Percentiles rank a stretch among this genome's conserved stretches.
phyloP scores from a whole-genome alignment of 1,140 invertebrate species.

The Drusus annulatus region DNA sequence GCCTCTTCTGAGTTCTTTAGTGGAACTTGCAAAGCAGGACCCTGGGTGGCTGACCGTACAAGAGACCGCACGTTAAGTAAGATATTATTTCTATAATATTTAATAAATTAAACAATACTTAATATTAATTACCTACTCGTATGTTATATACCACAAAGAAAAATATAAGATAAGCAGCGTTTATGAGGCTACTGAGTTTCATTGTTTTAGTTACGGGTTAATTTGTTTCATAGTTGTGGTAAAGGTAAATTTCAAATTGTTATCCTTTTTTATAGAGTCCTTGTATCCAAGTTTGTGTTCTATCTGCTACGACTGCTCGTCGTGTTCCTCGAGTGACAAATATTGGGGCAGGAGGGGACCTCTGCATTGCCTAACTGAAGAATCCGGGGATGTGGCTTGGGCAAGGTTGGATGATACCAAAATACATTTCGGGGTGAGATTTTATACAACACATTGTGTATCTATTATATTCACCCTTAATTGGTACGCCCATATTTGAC shows the following conservation, averaged over 20 bases:
- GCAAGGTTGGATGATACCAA: conserved; percentile 77
- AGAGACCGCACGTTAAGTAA: conserved; percentile 81
- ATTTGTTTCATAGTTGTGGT: neutral
- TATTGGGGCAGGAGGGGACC: conserved; percentile 87
- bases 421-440: conserved; percentile 76
- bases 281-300: conserved; percentile 81
- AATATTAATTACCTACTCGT: no score
- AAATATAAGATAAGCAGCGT: no score
- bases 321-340: conserved; percentile 80
- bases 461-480: no score
- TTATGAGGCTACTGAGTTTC: no score
- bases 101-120: no score
- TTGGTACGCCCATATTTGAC: no score
- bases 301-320: conserved; percentile 75
- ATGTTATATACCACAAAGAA: neutral
- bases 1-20: conserved; percentile 80
- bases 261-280: conserved; percentile 70
- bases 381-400: conserved; percentile 86
- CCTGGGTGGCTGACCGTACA: conserved; percentile 80
- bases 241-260: conserved; percentile 3
- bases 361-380: conserved; percentile 83
- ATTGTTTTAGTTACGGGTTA: no score
- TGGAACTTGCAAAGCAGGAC: conserved; percentile 84
- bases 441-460: neutral
- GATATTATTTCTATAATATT: no score